Evolutionary conservation across 1,140 invertebrate species (phyloP).

Genomic region (Latrodectus geometricus): DNA sequence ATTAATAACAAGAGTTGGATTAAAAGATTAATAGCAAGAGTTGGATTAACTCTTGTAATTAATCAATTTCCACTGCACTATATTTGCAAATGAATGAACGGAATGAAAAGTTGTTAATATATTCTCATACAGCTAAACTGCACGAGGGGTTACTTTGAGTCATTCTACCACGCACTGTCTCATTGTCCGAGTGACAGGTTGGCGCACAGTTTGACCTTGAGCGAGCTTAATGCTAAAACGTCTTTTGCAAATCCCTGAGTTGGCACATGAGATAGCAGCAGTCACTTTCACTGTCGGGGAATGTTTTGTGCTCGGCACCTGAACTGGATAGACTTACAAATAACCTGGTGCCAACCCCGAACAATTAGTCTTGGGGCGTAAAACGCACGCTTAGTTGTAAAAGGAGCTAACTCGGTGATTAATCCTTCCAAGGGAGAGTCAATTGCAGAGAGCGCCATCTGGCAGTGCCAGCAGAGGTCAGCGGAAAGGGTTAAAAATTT

Average conservation of each 20-base stretch:
- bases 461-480: conserved; percentile 4
- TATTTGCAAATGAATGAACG: no score
- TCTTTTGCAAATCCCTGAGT: background rate
- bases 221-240: background rate
- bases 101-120: no score
- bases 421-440: background rate
- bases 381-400: conserved; percentile 7
- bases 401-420: background rate
- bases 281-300: background rate
- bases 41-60: no score
- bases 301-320: background rate
- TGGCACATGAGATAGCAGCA: background rate
- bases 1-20: no score
- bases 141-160: no score
- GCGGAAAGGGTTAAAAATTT: conserved; percentile 6
- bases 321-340: background rate
- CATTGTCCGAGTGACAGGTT: background rate
- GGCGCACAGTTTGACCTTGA: background rate
- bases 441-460: conserved; percentile 13
- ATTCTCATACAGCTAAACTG: no score
- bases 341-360: background rate
- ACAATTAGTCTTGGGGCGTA: conserved; percentile 6
- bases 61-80: no score
- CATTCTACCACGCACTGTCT: no score
- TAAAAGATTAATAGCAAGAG: no score